These are phyloP conservation scores for Mola mola DNA, from an alignment of 2,113 vertebrate genomes.

Conservation along the genomic window DNA sequence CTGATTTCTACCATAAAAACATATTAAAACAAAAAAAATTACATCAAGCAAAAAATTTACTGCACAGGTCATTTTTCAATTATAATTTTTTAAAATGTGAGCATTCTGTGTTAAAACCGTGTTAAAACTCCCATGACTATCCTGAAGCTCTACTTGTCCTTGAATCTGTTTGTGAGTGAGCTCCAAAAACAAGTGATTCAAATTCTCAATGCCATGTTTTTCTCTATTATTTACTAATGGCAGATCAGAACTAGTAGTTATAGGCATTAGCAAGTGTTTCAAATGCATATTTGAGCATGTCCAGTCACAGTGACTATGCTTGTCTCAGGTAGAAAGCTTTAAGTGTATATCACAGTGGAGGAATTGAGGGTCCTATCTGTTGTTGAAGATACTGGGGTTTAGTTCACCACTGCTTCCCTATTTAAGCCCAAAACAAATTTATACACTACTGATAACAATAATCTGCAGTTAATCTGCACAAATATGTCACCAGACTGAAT, in stretches of 20 bases:
- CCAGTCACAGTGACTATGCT: conserved; percentile 52
- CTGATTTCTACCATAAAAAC: too few relatives aligned
- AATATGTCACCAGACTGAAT: conserved; percentile 64
- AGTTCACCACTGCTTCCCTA: conserved; percentile 17
- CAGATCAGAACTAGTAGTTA: conserved; percentile 53
- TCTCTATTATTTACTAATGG: conserved; percentile 45
- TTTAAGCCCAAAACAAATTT: conserved; percentile 46
- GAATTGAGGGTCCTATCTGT: conserved; percentile 15
- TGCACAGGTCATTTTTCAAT: too few relatives aligned
- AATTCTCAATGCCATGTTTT: conserved; percentile 28
- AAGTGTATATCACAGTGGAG: conserved; percentile 42
- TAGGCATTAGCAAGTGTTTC: conserved; percentile 34
- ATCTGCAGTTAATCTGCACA: conserved; percentile 54
- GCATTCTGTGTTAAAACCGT: background rate
- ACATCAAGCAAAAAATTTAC: too few relatives aligned
- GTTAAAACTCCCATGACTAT: background rate
- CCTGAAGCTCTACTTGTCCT: background rate
- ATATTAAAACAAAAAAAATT: background rate
- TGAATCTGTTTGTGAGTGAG: background rate
- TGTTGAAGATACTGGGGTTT: conserved; percentile 23
- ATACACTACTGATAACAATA: conserved; percentile 25
- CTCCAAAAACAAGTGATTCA: conserved; percentile 26
- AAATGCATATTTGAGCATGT: conserved; percentile 62
- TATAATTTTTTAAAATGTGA: background rate
- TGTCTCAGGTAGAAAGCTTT: conserved; percentile 37